Evolutionary conservation across 1,140 invertebrate species (phyloP).

Genomic region (Sitophilus oryzae): DNA sequence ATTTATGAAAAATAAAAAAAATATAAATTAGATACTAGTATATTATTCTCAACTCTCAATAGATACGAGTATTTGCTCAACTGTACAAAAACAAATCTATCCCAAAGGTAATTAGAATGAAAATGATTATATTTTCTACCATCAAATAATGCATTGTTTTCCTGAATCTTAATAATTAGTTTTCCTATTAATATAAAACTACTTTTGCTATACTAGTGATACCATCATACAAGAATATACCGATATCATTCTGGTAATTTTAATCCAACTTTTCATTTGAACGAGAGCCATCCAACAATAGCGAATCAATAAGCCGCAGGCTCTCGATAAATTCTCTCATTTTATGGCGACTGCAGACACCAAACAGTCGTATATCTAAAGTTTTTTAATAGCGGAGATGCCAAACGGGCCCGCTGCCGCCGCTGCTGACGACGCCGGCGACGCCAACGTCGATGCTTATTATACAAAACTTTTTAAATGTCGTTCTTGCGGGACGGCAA

Average conservation of each 20-base stretch:
- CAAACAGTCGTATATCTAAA: background rate
- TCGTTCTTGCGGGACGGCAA: background rate
- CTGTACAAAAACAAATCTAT: too few species aligned
- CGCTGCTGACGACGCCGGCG: background rate
- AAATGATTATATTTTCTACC: too few species aligned
- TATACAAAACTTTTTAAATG: background rate
- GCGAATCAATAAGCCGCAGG: background rate
- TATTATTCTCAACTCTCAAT: too few species aligned
- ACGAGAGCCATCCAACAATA: background rate
- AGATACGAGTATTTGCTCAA: too few species aligned
- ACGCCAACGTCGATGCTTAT: background rate
- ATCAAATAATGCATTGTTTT: too few species aligned
- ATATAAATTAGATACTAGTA: too few species aligned
- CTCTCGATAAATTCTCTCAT: background rate
- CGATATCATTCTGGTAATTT: background rate
- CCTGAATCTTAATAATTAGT: too few species aligned
- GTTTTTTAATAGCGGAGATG: background rate
- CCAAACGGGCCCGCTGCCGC: background rate
- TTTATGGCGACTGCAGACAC: background rate
- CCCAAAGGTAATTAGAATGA: too few species aligned
- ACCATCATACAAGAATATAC: too few species aligned
- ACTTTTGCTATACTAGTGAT: too few species aligned
- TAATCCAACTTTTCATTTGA: background rate
- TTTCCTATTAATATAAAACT: too few species aligned
- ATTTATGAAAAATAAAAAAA: too few species aligned